Evolutionary conservation across 2,113 vertebrate species (phyloP).

Genomic region (Falcunculus frontatus): DNA sequence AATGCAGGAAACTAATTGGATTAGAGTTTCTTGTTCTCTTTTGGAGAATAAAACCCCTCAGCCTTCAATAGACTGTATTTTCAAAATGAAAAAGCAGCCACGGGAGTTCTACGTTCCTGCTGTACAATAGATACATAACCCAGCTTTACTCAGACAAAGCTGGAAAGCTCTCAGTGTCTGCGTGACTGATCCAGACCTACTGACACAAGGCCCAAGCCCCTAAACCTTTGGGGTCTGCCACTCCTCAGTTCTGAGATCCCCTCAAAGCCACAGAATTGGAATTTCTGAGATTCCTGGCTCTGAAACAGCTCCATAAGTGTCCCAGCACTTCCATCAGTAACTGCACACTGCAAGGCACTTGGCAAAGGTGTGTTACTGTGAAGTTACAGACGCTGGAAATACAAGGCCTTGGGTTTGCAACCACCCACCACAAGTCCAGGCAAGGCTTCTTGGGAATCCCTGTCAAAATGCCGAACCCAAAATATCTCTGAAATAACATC

Average conservation of each 20-base stretch:
- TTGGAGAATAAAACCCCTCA: neutral
- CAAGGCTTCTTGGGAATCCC: neutral
- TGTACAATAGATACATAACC: neutral
- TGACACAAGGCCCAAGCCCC: neutral
- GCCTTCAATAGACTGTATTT: neutral
- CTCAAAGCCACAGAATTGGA: neutral
- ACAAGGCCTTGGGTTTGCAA: neutral
- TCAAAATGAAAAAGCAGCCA: neutral
- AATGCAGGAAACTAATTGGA: conserved; percentile 15
- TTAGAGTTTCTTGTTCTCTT: conserved; percentile 4
- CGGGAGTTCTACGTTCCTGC: neutral
- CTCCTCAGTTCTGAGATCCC: neutral
- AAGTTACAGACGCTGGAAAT: neutral
- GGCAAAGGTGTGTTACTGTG: neutral
- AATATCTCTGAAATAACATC: neutral
- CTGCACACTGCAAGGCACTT: neutral
- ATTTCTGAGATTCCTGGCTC: neutral
- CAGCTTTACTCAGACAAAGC: neutral
- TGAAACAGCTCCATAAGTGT: rapidly evolving
- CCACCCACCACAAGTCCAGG: neutral
- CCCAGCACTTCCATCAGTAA: neutral
- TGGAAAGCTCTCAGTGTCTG: neutral
- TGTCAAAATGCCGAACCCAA: neutral
- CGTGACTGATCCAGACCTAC: neutral
- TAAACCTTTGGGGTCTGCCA: neutral